Conservation (phyloP, 2,888 invertebrate species). For the Elgonia sp. region DNA sequence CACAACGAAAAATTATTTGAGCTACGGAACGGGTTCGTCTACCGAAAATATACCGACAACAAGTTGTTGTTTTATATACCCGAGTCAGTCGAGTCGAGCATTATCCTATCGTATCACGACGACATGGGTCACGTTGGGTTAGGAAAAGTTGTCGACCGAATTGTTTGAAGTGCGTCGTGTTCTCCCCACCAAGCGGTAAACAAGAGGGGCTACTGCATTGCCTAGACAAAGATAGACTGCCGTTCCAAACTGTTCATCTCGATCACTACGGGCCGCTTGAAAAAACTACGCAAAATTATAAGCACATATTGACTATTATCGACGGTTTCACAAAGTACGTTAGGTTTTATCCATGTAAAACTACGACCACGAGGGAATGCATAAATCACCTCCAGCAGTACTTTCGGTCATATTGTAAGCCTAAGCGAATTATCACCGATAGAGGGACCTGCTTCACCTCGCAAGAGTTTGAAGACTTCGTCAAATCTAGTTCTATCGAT, state of each 20-base stretch:
- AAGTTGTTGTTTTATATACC: conserved; percentile 81
- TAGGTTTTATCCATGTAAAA: conserved; percentile 49
- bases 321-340: conserved; percentile 75
- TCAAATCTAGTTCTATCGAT: conserved; percentile 77
- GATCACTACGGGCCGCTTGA: conserved; percentile 80
- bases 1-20: not conserved
- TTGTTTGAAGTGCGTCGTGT: conserved; percentile 76
- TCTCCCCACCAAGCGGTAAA: conserved; percentile 49
- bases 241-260: conserved; percentile 76
- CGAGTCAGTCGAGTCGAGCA: conserved; percentile 73
- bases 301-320: conserved; percentile 58
- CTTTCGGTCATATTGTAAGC: conserved; percentile 79
- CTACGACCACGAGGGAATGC: conserved; percentile 72
- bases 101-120: conserved; percentile 40
- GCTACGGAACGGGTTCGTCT: conserved; percentile 77
- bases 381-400: conserved; percentile 80
- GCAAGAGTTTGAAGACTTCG: conserved; percentile 80
- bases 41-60: conserved; percentile 67
- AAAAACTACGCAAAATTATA: conserved; percentile 20
- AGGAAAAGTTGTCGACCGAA: conserved; percentile 39
- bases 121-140: not conserved
- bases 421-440: conserved; percentile 82
- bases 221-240: conserved; percentile 78
- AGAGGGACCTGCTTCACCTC: conserved; percentile 84
- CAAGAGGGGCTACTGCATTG: conserved; percentile 77